Evolutionary conservation across 1,140 invertebrate species (phyloP).

Genomic region (Pantala flavescens): DNA sequence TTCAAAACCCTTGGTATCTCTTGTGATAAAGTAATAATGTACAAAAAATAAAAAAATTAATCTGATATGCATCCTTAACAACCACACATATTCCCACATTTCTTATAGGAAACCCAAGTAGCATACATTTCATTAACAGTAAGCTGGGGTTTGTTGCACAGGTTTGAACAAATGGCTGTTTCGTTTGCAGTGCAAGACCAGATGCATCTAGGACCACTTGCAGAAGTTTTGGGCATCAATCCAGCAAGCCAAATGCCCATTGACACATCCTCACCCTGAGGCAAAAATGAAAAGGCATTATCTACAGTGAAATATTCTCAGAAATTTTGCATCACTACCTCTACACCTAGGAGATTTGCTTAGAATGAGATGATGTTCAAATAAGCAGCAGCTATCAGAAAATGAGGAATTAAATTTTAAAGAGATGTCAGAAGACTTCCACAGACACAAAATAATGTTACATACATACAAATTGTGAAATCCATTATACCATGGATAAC

Average conservation of each 20-base stretch:
- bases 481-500: no score
- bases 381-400: no score
- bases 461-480: no score
- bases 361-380: no score
- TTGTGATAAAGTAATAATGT: no score
- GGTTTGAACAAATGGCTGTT: neutral
- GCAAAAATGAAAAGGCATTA: neutral
- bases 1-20: no score
- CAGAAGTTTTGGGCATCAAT: neutral
- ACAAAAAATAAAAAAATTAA: neutral
- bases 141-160: neutral
- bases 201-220: neutral
- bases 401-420: no score
- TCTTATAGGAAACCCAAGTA: neutral
- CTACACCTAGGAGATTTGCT: no score
- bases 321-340: no score
- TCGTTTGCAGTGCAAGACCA: neutral
- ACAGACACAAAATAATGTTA: no score
- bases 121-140: constrained; percentile 13
- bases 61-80: neutral
- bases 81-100: neutral
- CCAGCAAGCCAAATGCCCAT: constrained; percentile 10
- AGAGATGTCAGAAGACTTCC: no score
- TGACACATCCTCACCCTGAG: constrained; percentile 7
- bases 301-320: no score